Conservation (phyloP, 2,797 vertebrate genomes). For the Telmatherina bonti region DNA sequence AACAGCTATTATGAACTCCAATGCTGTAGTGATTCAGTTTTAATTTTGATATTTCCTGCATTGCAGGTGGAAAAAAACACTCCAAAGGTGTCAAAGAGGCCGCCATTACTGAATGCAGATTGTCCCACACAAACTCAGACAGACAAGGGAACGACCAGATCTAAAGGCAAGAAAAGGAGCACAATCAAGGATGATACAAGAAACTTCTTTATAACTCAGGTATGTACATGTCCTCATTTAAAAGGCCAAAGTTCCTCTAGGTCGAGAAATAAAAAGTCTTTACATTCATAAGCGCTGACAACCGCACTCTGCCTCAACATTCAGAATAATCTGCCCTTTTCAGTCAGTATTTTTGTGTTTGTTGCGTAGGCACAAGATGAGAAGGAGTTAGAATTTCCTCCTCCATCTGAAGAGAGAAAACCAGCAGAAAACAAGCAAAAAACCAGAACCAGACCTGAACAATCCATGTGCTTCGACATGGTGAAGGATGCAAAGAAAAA, state of each 20-base stretch:
- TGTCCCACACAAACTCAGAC: conserved; percentile 2
- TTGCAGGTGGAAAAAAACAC: conserved; percentile 77
- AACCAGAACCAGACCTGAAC: conserved; percentile 46
- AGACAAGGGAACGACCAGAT: conserved; percentile 3
- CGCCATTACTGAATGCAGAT: conserved; percentile 37
- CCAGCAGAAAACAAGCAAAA: conserved; percentile 21
- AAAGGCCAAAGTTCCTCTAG: not conserved
- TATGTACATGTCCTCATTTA: conserved; percentile 43
- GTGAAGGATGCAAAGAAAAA: conserved; percentile 74
- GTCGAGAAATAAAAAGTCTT: not conserved
- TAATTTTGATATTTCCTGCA: not conserved
- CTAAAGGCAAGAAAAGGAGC: not conserved
- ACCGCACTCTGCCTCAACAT: not conserved
- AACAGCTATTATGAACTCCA: not conserved
- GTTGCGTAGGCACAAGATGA: conserved; percentile 66
- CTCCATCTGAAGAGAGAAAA: conserved; percentile 21
- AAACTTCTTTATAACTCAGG: conserved; percentile 89
- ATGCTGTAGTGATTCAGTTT: not conserved
- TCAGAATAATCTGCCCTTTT: not conserved
- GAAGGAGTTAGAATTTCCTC: conserved; percentile 25
- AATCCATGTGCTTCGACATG: conserved; percentile 74
- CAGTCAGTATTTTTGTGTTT: not conserved
- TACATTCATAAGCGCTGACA: not conserved
- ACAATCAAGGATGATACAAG: conserved; percentile 52
- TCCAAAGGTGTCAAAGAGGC: conserved; percentile 75